Conservation (phyloP, 2,113 vertebrate genomes). For the Triplophysa siluroides region DNA sequence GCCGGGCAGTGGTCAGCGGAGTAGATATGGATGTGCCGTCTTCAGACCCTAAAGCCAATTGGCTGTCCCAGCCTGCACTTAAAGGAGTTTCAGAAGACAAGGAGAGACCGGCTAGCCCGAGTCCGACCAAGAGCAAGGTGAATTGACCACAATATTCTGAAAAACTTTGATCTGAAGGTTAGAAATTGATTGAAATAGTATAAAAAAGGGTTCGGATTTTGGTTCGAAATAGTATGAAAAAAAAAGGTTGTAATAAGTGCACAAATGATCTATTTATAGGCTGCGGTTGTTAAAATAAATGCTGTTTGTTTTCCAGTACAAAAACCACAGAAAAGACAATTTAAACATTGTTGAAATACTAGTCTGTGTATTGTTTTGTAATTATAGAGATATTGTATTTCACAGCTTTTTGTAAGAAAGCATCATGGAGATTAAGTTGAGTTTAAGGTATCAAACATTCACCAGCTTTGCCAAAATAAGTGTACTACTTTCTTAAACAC, state of each 20-base stretch:
- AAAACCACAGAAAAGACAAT: neutral
- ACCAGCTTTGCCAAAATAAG: neutral
- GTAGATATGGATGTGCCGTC: slow-evolving; percentile 74
- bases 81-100: slow-evolving; percentile 75
- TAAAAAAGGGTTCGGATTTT: neutral
- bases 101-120: slow-evolving; percentile 75
- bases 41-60: slow-evolving; percentile 71
- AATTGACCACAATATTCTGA: neutral
- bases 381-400: neutral
- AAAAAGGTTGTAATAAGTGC: too few species aligned
- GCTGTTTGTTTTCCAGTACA: neutral
- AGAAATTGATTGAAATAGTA: too few species aligned
- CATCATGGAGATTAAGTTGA: neutral
- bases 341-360: neutral
- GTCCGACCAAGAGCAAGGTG: slow-evolving; percentile 49
- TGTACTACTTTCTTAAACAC: neutral
- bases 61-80: slow-evolving; percentile 77
- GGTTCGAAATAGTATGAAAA: neutral
- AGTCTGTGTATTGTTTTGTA: neutral
- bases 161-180: too few species aligned
- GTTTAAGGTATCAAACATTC: neutral
- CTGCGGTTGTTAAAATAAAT: neutral
- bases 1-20: slow-evolving; percentile 89
- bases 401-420: neutral
- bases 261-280: neutral